Base-by-base conservation (phyloP, 1,140 invertebrate species). In the Hesperophylax magnus region DNA sequence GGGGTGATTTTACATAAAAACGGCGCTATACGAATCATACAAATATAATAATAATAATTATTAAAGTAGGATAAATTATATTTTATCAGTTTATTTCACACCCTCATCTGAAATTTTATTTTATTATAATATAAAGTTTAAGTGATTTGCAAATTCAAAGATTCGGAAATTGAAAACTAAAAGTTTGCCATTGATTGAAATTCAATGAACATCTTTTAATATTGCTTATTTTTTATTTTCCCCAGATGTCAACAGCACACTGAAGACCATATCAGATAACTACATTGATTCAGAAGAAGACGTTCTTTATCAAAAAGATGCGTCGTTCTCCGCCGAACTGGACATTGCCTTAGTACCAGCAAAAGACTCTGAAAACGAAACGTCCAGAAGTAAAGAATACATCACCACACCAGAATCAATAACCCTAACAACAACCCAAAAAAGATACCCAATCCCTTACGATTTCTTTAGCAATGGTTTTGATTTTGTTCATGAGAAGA, bases 221-320 rank as follows among this genome's bases (percentile, higher is more conserved):
- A 31, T 15, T 39, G 8, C 9, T 65, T 27, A 27, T 60, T 72
- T 79, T 67, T 39, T 47, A 60, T 76, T 85, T 86, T 85, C 17
- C 39, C 11, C 91, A 96, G 95, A 95, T 87, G 87, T 94, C 79
- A 96, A 95, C 86, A 91, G 93, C 77, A 95, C 94, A 39, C 84
- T 81, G 54, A 92, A 90, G 82, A 87, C 91, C 22, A 90, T 91
- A 18, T 85, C 85, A 31, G 91, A 92, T 82, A 90, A 88, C 79
- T 87, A 87, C 58, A 86, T 89, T n/a, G 90, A 92, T 77, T 92
- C 91, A 71, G 91, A 91, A 84, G 94, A 95, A 86, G 94, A 96
- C 88, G 93, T 96, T 67, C 90, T 96, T 22, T 96, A 96, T 86
- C 94, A 96, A 90, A 95, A 95, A 86, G 95, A 95, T 82, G 94